Conservation (phyloP, 23 tunicate species). For the Styela clava region DNA sequence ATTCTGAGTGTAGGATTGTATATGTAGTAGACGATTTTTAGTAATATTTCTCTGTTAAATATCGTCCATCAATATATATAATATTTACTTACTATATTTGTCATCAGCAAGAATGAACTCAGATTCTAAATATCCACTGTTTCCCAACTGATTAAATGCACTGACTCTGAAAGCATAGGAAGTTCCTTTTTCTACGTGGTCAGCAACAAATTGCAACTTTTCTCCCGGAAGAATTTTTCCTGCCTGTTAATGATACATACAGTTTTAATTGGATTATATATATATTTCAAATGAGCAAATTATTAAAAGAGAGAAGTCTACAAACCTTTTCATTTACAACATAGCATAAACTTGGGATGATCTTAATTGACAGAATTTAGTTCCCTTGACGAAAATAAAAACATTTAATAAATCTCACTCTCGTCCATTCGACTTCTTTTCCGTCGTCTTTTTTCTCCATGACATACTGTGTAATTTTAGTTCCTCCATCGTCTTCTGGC, state of each 20-base stretch:
- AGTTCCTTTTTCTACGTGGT: conserved; percentile 78
- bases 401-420: too few species aligned
- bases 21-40: too few species aligned
- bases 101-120: conserved; percentile 85
- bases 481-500: conserved; percentile 87
- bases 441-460: conserved; percentile 53
- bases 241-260: conserved; percentile 26
- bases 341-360: too few species aligned
- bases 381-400: too few species aligned
- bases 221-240: conserved; percentile 87
- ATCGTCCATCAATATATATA: too few species aligned
- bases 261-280: too few species aligned
- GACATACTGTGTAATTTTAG: conserved; percentile 70
- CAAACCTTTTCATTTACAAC: too few species aligned
- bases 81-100: conserved; percentile 90
- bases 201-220: conserved; percentile 44
- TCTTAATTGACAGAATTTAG: too few species aligned
- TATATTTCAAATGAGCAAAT: too few species aligned
- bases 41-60: too few species aligned
- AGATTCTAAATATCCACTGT: conserved; percentile 47
- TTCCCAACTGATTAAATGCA: conserved; percentile 68
- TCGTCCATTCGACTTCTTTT: conserved; percentile 60
- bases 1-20: too few species aligned
- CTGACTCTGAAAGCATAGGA: conserved; percentile 68
- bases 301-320: too few species aligned